Conservation (phyloP, 2,888 invertebrate species). For the Troides aeacus region DNA sequence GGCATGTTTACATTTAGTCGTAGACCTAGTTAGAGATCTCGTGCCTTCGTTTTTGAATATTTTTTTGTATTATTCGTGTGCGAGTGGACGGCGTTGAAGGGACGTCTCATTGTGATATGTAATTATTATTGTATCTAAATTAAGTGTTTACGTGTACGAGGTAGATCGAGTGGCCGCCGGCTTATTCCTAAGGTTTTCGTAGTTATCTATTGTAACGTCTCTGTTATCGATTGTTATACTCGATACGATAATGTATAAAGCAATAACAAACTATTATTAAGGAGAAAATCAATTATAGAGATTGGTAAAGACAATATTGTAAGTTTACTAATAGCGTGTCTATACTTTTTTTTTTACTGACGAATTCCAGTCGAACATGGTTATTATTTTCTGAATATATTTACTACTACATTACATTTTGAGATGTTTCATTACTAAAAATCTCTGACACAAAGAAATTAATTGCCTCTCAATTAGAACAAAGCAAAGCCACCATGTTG, state of each 20-base stretch:
- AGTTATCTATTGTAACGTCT: constrained; percentile 59
- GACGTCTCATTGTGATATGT: constrained; percentile 80
- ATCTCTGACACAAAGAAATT: background rate
- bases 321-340: constrained; percentile 57
- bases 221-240: constrained; percentile 70
- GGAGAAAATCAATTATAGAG: constrained; percentile 67
- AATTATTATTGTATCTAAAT: constrained; percentile 79
- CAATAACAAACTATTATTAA: constrained; percentile 73
- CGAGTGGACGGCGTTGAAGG: constrained; percentile 71
- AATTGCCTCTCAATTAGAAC: background rate
- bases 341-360: constrained; percentile 63
- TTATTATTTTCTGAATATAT: constrained; percentile 80
- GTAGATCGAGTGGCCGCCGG: constrained; percentile 67
- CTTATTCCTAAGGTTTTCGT: constrained; percentile 63
- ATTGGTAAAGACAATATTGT: constrained; percentile 69
- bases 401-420: constrained; percentile 67
- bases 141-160: constrained; percentile 76
- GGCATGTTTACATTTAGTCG: constrained; percentile 70
- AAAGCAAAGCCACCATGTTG: constrained; percentile 1
- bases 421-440: constrained; percentile 44
- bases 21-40: constrained; percentile 75
- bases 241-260: constrained; percentile 76
- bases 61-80: constrained; percentile 69
- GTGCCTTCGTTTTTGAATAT: constrained; percentile 71
- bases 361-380: constrained; percentile 68